Evolutionary conservation across 37 sponge, comb jelly and placozoan species (phyloP), one percentile per base, ranked within the genome.

Genomic region (Geodia barretti): DNA sequence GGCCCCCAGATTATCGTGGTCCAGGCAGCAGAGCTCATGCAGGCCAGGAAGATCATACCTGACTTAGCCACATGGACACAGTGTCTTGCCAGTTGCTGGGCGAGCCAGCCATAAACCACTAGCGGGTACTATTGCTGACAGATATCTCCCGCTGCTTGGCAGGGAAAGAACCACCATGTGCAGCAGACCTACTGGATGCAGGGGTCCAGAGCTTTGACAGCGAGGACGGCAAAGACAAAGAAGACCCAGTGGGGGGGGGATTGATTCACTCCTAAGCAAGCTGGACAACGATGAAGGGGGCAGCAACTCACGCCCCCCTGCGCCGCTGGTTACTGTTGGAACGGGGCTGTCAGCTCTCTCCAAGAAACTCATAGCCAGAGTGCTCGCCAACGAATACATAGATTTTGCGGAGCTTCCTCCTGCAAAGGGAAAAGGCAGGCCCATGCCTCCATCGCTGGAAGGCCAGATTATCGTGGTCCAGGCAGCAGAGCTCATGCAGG

Each of bases 11-110:
- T 75, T 19, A 26, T 84, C 31, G 28, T 75, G 20, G 63, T 84
- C 70, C 84, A 84, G 75, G 68, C 84, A 58, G 69, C 64, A 0
- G 76, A 75, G 40, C 29, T 68, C 37, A 0, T 76, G 60, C 77
- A 75, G 70, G 29, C 76, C 68, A 84, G 70, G 41, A 66, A 47
- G 33, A 2, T 76, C 17, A 72, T 86, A 7, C 73, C 65, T 3
- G 87, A 87, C 41, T 38, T 87, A 3, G 59, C 75, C 62, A 87
- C 87, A 2, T 87, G 87, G 81, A 2, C 35, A 5, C 87, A 87
- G 34, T 87, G 87, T 41, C 80, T 66, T 41, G 59, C 75, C n/a
- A n/a, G n/a, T n/a, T n/a, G n/a, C n/a, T n/a, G n/a, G n/a, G n/a
- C n/a, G n/a, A n/a, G n/a, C n/a, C n/a, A n/a, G n/a, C n/a, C n/a